Evolutionary conservation across 2,797 vertebrate genomes (phyloP).

Genomic region (Pangasius sanitwongsei): DNA sequence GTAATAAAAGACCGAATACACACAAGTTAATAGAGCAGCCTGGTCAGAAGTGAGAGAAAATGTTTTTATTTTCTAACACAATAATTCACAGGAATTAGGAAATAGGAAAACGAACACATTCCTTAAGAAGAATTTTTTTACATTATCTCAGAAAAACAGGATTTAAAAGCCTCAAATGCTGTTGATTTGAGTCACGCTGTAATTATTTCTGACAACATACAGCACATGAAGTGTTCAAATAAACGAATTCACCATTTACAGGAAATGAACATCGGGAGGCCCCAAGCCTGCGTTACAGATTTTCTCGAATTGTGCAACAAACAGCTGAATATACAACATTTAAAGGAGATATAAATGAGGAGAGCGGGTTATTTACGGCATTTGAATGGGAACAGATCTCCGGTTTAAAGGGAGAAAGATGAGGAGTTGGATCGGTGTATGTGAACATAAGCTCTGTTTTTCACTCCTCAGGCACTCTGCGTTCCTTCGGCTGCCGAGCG

Average conservation of each 20-base stretch:
- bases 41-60: not conserved
- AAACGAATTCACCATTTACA: not conserved
- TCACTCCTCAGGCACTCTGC: conserved; percentile 6
- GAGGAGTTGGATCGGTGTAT: not conserved
- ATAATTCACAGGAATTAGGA: not conserved
- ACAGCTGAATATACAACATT: too few species aligned
- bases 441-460: not conserved
- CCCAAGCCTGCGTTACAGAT: not conserved
- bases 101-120: not conserved
- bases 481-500: not conserved
- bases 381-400: not conserved
- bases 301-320: not conserved
- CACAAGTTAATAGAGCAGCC: not conserved
- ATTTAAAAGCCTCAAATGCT: not conserved
- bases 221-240: not conserved
- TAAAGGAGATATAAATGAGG: not conserved
- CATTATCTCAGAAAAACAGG: not conserved
- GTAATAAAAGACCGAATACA: not conserved
- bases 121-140: not conserved
- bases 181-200: not conserved
- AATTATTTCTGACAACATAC: not conserved
- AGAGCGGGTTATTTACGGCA: not conserved
- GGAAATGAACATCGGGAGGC: not conserved
- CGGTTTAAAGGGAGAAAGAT: too few species aligned
- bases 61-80: not conserved